A percentile compares a stretch with the other conserved stretches of the same genome.
Evolutionary conservation across 2,797 vertebrate species (phyloP).

Genomic region (Taeniopygia guttata): DNA sequence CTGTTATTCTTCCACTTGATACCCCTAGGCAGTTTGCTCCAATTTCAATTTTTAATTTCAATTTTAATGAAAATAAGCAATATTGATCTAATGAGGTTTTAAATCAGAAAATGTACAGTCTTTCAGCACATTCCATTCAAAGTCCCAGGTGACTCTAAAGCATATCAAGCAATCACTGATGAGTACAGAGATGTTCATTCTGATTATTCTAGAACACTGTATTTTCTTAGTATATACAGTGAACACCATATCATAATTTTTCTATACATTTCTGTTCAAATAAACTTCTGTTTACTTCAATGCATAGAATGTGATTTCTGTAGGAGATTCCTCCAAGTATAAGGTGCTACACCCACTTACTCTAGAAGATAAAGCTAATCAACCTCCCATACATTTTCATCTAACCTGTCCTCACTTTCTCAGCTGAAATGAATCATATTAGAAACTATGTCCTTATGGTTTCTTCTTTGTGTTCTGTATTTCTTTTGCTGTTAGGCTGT

Average conservation of each 20-base stretch:
- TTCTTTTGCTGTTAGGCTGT: neutral
- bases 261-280: neutral
- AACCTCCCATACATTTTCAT: neutral
- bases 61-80: conserved; percentile 10
- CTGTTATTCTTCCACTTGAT: neutral
- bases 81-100: neutral
- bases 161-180: neutral
- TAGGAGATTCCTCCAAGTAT: neutral
- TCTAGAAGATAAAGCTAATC: neutral
- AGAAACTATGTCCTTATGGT: neutral
- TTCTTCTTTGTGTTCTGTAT: neutral
- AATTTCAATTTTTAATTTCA: conserved; percentile 11
- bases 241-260: neutral
- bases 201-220: neutral
- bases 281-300: neutral
- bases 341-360: neutral
- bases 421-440: neutral
- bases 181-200: neutral
- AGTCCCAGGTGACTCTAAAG: neutral
- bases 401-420: neutral
- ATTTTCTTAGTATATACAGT: neutral
- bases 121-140: neutral
- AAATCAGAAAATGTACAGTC: conserved; percentile 25
- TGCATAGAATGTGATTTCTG: neutral
- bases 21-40: neutral